These are phyloP conservation scores for Dryadula phaetusa DNA, from an alignment of 2,888 invertebrate species.

Conservation along the genomic window DNA sequence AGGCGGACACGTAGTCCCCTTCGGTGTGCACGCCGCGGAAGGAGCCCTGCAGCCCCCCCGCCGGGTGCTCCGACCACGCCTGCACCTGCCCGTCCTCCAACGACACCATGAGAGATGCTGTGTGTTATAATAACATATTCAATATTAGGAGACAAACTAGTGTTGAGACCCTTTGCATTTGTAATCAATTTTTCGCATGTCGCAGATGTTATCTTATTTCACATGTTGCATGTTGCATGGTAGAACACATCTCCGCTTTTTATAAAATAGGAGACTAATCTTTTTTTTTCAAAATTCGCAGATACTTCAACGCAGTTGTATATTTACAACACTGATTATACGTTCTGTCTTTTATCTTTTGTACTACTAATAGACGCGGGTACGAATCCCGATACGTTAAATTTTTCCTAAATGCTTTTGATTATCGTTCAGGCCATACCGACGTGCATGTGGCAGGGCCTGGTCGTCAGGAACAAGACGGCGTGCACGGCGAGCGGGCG, in stretches of 20 bases:
- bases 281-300: no score
- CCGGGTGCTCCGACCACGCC: slow-evolving; percentile 92
- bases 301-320: no score
- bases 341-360: no score
- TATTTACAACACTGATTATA: no score
- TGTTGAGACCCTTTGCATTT: not conserved
- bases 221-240: no score
- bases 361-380: no score
- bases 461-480: slow-evolving; percentile 86
- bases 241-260: no score
- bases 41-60: slow-evolving; percentile 88
- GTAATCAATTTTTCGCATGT: no score
- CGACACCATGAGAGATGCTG: slow-evolving; percentile 88
- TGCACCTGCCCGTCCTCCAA: slow-evolving; percentile 91
- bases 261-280: no score
- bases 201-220: no score
- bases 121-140: not conserved
- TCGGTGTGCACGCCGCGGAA: slow-evolving; percentile 88
- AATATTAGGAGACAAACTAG: not conserved
- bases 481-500: slow-evolving; percentile 85
- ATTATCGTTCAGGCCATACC: slow-evolving; percentile 54
- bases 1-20: slow-evolving; percentile 86
- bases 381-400: no score
- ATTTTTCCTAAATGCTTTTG: no score
- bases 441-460: slow-evolving; percentile 69